phyloP scores from a whole-genome alignment of 2,797 vertebrate genomes.

The Mus spretus region DNA sequence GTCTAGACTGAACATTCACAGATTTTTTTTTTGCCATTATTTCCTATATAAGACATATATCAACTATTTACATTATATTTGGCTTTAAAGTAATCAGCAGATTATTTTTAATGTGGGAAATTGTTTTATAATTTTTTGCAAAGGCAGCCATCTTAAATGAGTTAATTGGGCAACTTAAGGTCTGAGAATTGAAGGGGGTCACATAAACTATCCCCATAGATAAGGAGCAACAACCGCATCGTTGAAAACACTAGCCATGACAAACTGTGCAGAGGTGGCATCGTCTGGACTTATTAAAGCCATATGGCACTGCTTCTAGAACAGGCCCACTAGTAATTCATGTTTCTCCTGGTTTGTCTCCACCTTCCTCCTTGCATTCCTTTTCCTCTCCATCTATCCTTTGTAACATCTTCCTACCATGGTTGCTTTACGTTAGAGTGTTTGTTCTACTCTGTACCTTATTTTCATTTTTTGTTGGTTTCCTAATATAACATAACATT shows the following conservation, averaged over 20 bases:
- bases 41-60: background rate
- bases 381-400: background rate
- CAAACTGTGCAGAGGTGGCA: too few relatives aligned
- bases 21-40: background rate
- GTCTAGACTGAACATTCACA: background rate
- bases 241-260: fast-evolving
- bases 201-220: fast-evolving
- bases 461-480: background rate
- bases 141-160: background rate
- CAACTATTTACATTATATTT: background rate
- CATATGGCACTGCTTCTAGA: background rate
- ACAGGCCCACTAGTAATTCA: background rate
- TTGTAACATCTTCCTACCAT: background rate
- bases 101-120: background rate
- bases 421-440: background rate
- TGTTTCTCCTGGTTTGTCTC: background rate
- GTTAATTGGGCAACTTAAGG: background rate
- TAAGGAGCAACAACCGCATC: background rate
- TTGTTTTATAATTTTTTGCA: background rate
- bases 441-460: background rate
- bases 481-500: too few relatives aligned
- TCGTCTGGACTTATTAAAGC: background rate
- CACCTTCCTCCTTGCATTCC: background rate
- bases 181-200: too few relatives aligned
- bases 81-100: background rate